A percentile compares a stretch with the other conserved stretches of the same genome.
Evolutionary conservation across 2,797 vertebrate species (phyloP).

Genomic region (Crocidura indochinensis): DNA sequence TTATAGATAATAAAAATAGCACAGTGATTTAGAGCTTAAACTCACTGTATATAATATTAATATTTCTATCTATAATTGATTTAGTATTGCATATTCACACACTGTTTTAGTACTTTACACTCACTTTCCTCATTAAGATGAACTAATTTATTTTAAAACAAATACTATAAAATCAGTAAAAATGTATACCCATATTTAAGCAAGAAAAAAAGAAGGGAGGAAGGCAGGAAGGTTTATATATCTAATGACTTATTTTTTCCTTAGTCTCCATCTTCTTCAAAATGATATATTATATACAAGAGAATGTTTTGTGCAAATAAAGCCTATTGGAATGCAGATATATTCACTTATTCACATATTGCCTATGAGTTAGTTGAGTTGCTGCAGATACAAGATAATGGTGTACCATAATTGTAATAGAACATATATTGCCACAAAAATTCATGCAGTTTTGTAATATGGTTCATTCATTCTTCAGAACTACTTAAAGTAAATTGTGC

Average conservation of each 20-base stretch:
- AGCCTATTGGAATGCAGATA: too few species aligned
- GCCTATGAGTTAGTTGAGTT: too few species aligned
- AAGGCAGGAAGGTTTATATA: too few species aligned
- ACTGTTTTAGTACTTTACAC: neutral
- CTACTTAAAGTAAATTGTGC: constrained; percentile 28
- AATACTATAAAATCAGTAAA: neutral
- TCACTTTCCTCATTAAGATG: neutral
- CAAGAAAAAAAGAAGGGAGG: neutral
- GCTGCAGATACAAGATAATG: neutral
- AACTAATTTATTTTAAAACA: constrained; percentile 35
- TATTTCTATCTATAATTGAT: neutral
- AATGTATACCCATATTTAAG: constrained; percentile 7
- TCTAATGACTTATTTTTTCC: neutral
- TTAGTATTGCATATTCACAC: neutral
- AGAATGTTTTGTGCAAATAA: neutral
- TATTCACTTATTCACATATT: too few species aligned
- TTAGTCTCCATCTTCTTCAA: constrained; percentile 23
- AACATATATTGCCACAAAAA: neutral
- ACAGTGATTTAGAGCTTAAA: neutral
- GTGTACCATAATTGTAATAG: neutral
- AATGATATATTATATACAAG: constrained; percentile 23
- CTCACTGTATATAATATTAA: neutral
- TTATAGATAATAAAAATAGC: constrained; percentile 32
- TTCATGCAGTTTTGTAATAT: neutral
- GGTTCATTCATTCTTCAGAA: neutral